These are phyloP conservation scores for Mallotus villosus DNA, from an alignment of 2,797 vertebrate species.

Conservation along the genomic window DNA sequence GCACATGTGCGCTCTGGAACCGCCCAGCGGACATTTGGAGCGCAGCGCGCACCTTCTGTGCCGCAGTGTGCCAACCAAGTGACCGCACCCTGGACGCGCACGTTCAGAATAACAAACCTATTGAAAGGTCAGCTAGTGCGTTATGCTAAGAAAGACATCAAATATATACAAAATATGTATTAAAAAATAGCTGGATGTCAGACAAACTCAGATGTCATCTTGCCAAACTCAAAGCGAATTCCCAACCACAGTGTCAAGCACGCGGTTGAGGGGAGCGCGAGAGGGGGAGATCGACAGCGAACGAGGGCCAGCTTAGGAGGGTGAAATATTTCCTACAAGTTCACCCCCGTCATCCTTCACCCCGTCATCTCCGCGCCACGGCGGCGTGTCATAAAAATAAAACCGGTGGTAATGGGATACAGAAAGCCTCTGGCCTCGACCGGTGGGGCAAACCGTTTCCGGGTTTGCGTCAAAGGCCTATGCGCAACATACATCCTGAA, in stretches of 20 bases:
- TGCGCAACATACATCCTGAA: not conserved
- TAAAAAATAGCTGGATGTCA: slow-evolving; percentile 28
- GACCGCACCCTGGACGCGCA: slow-evolving; percentile 16
- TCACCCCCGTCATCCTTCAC: slow-evolving; percentile 33
- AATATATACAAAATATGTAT: no score
- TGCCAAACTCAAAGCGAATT: slow-evolving; percentile 44
- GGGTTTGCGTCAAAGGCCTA: slow-evolving; percentile 42
- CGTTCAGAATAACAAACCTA: no score
- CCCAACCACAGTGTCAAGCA: no score
- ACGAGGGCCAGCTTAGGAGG: not conserved
- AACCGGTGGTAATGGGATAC: slow-evolving; percentile 68
- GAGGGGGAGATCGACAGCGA: slow-evolving; percentile 3
- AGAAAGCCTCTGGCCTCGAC: slow-evolving; percentile 52
- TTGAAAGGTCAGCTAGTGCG: no score
- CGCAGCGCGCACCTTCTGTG: slow-evolving; percentile 25
- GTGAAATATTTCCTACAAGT: slow-evolving; percentile 48
- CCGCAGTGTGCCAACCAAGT: slow-evolving; percentile 18
- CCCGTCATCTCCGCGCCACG: slow-evolving; percentile 16
- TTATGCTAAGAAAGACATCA: no score
- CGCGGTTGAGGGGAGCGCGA: not conserved
- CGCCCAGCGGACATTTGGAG: slow-evolving; percentile 13
- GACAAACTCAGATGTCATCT: slow-evolving; percentile 38
- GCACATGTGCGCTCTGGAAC: slow-evolving; percentile 46
- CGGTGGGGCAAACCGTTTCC: slow-evolving; percentile 55
- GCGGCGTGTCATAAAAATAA: slow-evolving; percentile 69